Evolutionary conservation across 2,888 invertebrate genomes (phyloP), one percentile per base, ranked within the genome.

Genomic region (Dioctria rufipes): DNA sequence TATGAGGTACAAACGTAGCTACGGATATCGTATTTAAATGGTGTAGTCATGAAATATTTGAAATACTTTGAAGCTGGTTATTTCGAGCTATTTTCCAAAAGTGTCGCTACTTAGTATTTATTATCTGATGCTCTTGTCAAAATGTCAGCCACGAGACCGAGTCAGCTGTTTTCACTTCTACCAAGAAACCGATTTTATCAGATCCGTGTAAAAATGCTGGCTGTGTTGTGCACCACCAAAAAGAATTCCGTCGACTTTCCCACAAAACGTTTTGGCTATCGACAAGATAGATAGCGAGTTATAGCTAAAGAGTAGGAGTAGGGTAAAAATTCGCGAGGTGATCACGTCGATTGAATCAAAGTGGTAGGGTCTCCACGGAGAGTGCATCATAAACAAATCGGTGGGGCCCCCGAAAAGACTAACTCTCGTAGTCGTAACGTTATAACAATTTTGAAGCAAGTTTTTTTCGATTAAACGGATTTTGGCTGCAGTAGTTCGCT

Each of bases 391-490:
- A 54, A 78, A 54, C 51, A 66, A 66, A 51, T 78, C 80, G 80
- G 80, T 82, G 82, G 82, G 80, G 80, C 80, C 82, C 78, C 73
- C 78, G 82, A 80, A 78, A 82, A 77, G 80, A 82, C 73, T 66
- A 80, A 67, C 67, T 63, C 51, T 13, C 66, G 77, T 42, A 6
- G 63, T 61, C 77, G 63, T 43, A 60, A 40, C 46, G 51, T 46
- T 49, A 43, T 78, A 37, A 49, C 25, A 25, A 5, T 25, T 9
- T 78, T 78, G 5, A 39, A 63, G 49, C 3, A 42, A 42, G 13
- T 65, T 65, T 65, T 65, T 65, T 65, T 65, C 40, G 8, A 11
- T 11, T 40, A 66, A 43, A 66, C 42, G 58, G 25, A 13, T 5
- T 2, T 11, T 13, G 25, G 11, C n/a, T 58, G n/a, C 8, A 8